These are phyloP conservation scores for Crocodylus rhombifer DNA, from an alignment of 2,797 vertebrate genomes.

Conservation along the genomic window DNA sequence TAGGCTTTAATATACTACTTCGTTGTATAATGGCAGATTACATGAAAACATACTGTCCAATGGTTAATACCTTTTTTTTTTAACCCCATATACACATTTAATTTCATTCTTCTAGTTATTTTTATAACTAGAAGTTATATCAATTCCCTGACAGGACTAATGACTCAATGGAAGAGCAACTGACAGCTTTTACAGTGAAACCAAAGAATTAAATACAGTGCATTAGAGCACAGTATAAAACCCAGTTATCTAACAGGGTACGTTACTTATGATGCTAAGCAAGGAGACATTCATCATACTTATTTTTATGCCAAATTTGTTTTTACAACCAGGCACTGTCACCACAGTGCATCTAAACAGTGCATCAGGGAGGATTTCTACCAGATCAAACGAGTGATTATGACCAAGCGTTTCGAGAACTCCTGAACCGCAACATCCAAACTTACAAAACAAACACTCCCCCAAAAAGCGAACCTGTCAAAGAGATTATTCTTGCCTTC, in stretches of 20 bases:
- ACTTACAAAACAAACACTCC: neutral
- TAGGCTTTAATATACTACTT: neutral
- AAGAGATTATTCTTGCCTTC: neutral
- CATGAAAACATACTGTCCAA: neutral
- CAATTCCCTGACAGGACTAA: slow-evolving; percentile 27
- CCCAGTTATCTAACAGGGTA: slow-evolving; percentile 12
- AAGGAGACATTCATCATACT: neutral
- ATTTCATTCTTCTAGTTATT: slow-evolving; percentile 57
- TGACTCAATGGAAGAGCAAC: slow-evolving; percentile 40
- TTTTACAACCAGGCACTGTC: neutral
- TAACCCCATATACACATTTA: slow-evolving; percentile 17
- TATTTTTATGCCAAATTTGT: neutral
- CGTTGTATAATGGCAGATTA: neutral
- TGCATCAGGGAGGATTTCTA: neutral
- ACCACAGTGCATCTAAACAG: neutral
- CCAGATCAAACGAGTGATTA: neutral
- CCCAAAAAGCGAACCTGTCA: neutral
- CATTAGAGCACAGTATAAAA: neutral
- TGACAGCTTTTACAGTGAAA: slow-evolving; percentile 43
- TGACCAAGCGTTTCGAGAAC: neutral
- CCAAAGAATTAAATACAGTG: neutral
- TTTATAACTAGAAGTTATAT: slow-evolving; percentile 67
- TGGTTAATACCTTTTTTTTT: neutral
- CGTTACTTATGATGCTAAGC: slow-evolving; percentile 14
- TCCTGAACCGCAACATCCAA: neutral